Evolutionary conservation across 2,113 vertebrate species (phyloP), one percentile per base, ranked within the genome.

Genomic region (Elachura formosa): DNA sequence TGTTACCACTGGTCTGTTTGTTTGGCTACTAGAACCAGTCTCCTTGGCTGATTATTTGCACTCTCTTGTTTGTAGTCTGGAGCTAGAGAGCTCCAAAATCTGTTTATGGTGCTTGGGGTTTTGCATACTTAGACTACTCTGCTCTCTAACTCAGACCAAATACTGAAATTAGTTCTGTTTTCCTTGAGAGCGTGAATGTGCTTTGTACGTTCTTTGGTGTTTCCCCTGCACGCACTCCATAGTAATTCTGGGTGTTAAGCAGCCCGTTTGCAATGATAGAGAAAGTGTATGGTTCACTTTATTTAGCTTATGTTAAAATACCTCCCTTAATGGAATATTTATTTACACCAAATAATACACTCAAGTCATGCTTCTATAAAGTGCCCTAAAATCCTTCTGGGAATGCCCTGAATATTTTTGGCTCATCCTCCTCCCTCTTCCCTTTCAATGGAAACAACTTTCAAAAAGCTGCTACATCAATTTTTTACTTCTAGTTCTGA

Each of bases 151-250:
- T 67, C 18, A 69, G 58, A 43, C 11, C 7, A 94, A 77, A 54
- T 26, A 28, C 12, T 23, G 28, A 21, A 48, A 43, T 14, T 4
- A n/a, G 43, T n/a, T 11, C 14, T 73, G 48, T 45, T 78, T 63
- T 67, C 63, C n/a, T 79, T 29, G 16, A 68, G 36, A 33, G 10
- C 33, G 11, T 4, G 4, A 68, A 36, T 43, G 16, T 73, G 19
- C 28, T 45, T n/a, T 20, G 3, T 54, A 16, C 5, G 2, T 90
- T 74, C 36, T 80, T 62, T 22, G 56, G 12, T 48, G 33, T 62
- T 89, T 89, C 16, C 14, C 6, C 11, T 29, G 3, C 6, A 11
- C 28, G 16, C 34, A 4, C 22, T 34, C 18, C 0, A 0, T 21
- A 40, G 14, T 67, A 28, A 46, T 80, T 90, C 64, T 72, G 28